phyloP scores from a whole-genome alignment of 2,113 vertebrate species.

The Ctenomys sociabilis region DNA sequence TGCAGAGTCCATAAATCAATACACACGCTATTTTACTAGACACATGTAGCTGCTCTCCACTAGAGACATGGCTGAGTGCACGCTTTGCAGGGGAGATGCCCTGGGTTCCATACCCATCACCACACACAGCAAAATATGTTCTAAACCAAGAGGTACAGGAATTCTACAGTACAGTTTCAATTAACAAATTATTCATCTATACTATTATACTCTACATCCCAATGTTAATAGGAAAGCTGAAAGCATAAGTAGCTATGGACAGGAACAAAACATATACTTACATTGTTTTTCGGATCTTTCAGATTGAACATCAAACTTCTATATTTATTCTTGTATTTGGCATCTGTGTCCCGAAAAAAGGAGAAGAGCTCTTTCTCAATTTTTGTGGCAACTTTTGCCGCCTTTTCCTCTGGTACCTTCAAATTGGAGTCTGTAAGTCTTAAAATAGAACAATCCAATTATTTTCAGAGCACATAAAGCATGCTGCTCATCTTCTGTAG shows the following conservation, averaged over 20 bases:
- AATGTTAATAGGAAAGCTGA: background rate
- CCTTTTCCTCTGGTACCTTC: constrained; percentile 93
- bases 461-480: background rate
- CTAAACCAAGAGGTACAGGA: background rate
- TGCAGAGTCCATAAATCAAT: background rate
- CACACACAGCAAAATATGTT: background rate
- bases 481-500: background rate
- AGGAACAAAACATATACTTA: constrained; percentile 86
- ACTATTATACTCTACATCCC: background rate
- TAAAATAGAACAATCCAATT: constrained; percentile 74
- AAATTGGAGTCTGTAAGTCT: constrained; percentile 95
- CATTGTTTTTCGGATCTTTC: constrained; percentile 98
- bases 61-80: background rate
- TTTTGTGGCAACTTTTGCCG: constrained; percentile 93
- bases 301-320: constrained; percentile 99
- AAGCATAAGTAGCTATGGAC: constrained; percentile 18
- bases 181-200: background rate
- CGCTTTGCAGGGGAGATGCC: background rate
- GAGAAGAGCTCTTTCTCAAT: constrained; percentile 97
- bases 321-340: constrained; percentile 99
- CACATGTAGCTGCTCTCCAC: background rate
- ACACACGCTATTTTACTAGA: background rate
- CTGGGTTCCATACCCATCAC: background rate
- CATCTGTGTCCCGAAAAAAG: constrained; percentile 97
- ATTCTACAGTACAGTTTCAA: background rate